Conservation (phyloP, 1,140 invertebrate species). For the Antheraea pernyi region DNA sequence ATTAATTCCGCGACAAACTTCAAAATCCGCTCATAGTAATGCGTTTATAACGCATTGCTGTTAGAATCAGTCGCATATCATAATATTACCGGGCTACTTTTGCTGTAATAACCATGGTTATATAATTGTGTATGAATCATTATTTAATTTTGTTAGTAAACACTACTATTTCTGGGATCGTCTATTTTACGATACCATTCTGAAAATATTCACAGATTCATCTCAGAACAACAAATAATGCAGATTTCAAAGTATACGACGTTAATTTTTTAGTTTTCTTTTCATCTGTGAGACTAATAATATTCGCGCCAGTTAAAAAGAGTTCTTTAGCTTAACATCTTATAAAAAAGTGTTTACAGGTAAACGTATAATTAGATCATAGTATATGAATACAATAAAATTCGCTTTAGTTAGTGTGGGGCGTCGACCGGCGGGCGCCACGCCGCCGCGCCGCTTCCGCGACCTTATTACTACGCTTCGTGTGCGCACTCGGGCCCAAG, state of each 20-base stretch:
- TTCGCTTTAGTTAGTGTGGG: constrained; percentile 32
- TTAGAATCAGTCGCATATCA: too few species aligned
- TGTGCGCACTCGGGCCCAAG: constrained; percentile 32
- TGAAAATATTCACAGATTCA: background rate
- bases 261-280: background rate
- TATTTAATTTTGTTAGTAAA: background rate
- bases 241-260: background rate
- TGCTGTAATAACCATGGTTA: too few species aligned
- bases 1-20: too few species aligned
- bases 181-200: background rate
- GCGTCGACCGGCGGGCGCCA: constrained; percentile 49
- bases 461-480: constrained; percentile 54
- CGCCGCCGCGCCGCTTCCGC: constrained; percentile 44
- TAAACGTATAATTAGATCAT: constrained; percentile 16
- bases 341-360: constrained; percentile 13
- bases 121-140: too few species aligned
- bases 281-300: background rate
- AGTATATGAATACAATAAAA: constrained; percentile 32
- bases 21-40: too few species aligned
- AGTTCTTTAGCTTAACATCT: constrained; percentile 10
- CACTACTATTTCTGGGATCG: background rate
- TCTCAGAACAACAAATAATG: background rate
- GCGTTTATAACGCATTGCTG: too few species aligned
- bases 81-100: too few species aligned
- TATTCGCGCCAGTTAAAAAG: background rate